Conservation (phyloP, 2,888 invertebrate genomes). For the Alcis repandata region DNA sequence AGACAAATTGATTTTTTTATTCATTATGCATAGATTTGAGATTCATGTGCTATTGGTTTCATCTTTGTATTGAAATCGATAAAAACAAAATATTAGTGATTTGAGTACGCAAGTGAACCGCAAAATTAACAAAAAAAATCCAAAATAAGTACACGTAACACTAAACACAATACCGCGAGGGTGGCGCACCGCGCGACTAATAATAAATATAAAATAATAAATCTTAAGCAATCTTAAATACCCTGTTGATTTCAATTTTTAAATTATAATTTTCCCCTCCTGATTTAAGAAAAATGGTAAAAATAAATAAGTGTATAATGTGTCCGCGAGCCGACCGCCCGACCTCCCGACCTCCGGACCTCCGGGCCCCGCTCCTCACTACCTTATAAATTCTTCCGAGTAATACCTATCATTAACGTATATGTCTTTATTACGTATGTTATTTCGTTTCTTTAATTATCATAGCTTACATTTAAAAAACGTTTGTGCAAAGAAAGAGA, state of each 20-base stretch:
- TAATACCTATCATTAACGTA: conserved; percentile 84
- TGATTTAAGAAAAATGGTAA: conserved; percentile 59
- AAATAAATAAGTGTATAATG: conserved; percentile 39
- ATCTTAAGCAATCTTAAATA: conserved; percentile 86
- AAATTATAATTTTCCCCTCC: conserved; percentile 66
- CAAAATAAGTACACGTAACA: conserved; percentile 64
- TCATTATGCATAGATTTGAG: not conserved
- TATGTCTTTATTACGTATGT: conserved; percentile 87
- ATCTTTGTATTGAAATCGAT: not conserved
- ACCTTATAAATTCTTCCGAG: conserved; percentile 81
- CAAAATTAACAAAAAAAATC: conserved; percentile 41
- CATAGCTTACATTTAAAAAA: conserved; percentile 74
- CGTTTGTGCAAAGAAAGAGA: conserved; percentile 80
- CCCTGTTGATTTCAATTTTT: conserved; percentile 84
- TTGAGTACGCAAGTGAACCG: conserved; percentile 41
- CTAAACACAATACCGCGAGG: conserved; percentile 64
- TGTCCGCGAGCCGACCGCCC: conserved; percentile 26
- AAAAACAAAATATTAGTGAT: not conserved
- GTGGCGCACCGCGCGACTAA: conserved; percentile 60
- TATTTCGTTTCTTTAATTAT: conserved; percentile 75
- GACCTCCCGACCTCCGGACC: conserved; percentile 13
- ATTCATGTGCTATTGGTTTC: not conserved
- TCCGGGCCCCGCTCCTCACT: conserved; percentile 50
- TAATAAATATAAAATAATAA: conserved; percentile 84
- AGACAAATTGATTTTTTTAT: no score